These are phyloP conservation scores for Scotopteryx bipunctaria DNA, from an alignment of 2,888 invertebrate genomes.

Conservation along the genomic window DNA sequence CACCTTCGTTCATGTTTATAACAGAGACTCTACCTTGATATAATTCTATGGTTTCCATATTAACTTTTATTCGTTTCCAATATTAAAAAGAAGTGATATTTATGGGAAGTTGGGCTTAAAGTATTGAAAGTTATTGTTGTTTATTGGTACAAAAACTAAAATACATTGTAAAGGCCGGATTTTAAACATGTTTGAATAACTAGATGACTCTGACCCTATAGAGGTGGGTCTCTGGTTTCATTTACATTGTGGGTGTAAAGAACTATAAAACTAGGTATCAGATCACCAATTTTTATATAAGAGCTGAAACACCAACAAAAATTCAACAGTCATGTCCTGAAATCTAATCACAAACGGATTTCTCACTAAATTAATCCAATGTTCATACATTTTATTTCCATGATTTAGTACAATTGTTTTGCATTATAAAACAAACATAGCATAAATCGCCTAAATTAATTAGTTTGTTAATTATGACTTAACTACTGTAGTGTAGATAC, in stretches of 20 bases:
- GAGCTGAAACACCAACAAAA: no score
- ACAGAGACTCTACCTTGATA: conserved; percentile 6
- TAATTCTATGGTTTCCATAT: conserved; percentile 17
- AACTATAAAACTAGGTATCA: no score
- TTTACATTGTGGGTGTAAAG: conserved; percentile 6
- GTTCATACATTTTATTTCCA: no score
- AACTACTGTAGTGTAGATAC: conserved; percentile 13
- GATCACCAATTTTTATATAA: no score
- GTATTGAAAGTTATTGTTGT: conserved; percentile 38
- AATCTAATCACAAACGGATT: no score
- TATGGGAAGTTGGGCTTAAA: conserved; percentile 31
- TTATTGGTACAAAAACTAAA: conserved; percentile 29
- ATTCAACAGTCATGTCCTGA: no score
- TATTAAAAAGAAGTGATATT: conserved; percentile 37
- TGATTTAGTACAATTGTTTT: no score
- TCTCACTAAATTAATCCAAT: no score
- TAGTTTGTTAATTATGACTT: conserved; percentile 25
- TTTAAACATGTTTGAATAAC: conserved; percentile 9
- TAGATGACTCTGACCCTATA: conserved; percentile 13
- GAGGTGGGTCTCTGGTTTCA: no score
- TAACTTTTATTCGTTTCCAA: conserved; percentile 33
- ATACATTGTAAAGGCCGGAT: conserved; percentile 7
- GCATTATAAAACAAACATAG: not conserved
- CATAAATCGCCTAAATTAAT: conserved; percentile 33
- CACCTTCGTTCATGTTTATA: not conserved